Conservation (phyloP, 2,888 invertebrate genomes). For the Petrolisthes cinctipes region DNA sequence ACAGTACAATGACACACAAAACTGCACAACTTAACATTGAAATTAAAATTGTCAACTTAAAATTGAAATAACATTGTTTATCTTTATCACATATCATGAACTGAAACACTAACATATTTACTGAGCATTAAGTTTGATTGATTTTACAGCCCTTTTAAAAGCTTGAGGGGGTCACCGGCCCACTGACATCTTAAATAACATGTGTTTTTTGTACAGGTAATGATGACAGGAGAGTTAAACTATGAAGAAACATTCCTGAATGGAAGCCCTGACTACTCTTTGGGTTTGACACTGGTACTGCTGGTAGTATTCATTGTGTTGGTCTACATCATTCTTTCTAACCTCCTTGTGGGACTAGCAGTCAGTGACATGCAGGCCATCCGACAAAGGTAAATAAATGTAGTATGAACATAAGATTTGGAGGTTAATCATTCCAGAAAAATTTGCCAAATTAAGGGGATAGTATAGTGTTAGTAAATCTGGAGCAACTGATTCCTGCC, state of each 20-base stretch:
- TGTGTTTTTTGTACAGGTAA: slow-evolving; percentile 72
- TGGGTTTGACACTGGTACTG: slow-evolving; percentile 71
- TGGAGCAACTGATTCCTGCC: too few relatives aligned
- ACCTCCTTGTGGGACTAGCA: slow-evolving; percentile 85
- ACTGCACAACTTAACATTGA: too few relatives aligned
- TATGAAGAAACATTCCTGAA: slow-evolving; percentile 48
- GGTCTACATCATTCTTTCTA: slow-evolving; percentile 85
- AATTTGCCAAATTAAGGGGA: too few relatives aligned
- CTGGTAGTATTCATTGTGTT: slow-evolving; percentile 82
- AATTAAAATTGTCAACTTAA: too few relatives aligned
- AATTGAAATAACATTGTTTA: too few relatives aligned
- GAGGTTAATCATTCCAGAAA: too few relatives aligned
- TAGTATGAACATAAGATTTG: too few relatives aligned
- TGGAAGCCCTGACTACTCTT: neutral
- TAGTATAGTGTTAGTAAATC: too few relatives aligned
- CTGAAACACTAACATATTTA: neutral
- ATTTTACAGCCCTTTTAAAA: neutral
- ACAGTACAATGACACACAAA: too few relatives aligned
- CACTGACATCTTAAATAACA: neutral
- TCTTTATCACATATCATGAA: too few relatives aligned
- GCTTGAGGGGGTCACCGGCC: neutral
- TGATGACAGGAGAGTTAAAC: slow-evolving; percentile 88
- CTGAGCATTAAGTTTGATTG: neutral
- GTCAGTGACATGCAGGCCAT: slow-evolving; percentile 77
- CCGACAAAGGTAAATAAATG: slow-evolving; percentile 45